Evolutionary conservation across 2,888 invertebrate genomes (phyloP).

Genomic region (Drosophila falleni): DNA sequence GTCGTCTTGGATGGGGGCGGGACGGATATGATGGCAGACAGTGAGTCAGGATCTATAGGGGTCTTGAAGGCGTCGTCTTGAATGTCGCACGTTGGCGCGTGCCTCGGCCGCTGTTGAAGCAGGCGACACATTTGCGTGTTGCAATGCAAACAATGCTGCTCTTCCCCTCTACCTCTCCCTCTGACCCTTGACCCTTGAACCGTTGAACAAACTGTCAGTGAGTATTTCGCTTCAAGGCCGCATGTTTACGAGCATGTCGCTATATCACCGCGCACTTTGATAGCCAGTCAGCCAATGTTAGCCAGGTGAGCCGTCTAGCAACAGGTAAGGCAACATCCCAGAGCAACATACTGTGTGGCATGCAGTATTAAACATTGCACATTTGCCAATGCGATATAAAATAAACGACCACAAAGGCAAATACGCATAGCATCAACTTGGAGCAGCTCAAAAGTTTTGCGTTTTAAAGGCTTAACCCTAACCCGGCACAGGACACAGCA

Average conservation of each 20-base stretch:
- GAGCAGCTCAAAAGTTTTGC: constrained; percentile 78
- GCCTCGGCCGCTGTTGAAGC: constrained; percentile 54
- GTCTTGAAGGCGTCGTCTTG: constrained; percentile 59
- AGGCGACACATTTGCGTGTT: constrained; percentile 71
- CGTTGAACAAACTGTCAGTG: constrained; percentile 2
- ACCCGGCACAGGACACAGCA: constrained; percentile 34
- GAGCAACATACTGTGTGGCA: not conserved
- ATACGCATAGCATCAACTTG: constrained; percentile 72
- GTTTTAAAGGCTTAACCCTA: constrained; percentile 76
- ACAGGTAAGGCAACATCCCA: constrained; percentile 32
- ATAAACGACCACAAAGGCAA: constrained; percentile 66
- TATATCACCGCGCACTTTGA: constrained; percentile 24
- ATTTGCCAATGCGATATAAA: constrained; percentile 12
- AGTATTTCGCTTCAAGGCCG: constrained; percentile 52
- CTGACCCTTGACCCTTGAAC: not conserved
- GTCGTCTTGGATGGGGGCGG: constrained; percentile 8
- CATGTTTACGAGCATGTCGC: constrained; percentile 31
- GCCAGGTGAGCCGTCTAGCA: constrained; percentile 26
- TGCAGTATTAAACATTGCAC: constrained; percentile 37
- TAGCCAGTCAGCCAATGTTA: constrained; percentile 14
- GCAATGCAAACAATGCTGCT: constrained; percentile 72
- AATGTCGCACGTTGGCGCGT: constrained; percentile 71
- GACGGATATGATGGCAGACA: not conserved
- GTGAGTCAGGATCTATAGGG: constrained; percentile 6
- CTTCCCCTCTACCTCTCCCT: not conserved